A percentile compares a stretch with the other conserved stretches of the same genome.
phyloP scores from a whole-genome alignment of 1,140 invertebrate genomes.

The Cydia amplana region DNA sequence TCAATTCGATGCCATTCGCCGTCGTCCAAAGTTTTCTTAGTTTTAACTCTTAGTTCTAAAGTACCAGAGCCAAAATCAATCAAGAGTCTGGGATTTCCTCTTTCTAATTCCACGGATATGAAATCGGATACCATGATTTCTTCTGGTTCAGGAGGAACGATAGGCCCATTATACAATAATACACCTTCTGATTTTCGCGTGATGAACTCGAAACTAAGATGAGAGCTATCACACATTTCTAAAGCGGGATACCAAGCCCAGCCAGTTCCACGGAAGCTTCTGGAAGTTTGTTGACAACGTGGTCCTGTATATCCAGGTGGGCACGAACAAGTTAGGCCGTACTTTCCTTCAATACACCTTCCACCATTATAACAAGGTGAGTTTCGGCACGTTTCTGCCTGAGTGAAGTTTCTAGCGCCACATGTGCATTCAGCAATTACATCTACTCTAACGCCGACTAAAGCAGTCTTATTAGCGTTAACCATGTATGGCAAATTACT shows the following conservation, averaged over 20 bases:
- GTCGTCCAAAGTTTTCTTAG: constrained; percentile 92
- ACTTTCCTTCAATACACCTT: constrained; percentile 92
- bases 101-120: constrained; percentile 94
- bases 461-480: constrained; percentile 96
- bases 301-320: constrained; percentile 95
- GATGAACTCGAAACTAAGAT: constrained; percentile 96
- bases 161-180: constrained; percentile 98
- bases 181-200: constrained; percentile 94
- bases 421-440: constrained; percentile 95
- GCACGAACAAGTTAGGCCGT: constrained; percentile 93
- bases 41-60: constrained; percentile 92
- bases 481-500: constrained; percentile 95
- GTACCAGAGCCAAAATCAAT: constrained; percentile 98
- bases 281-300: constrained; percentile 96
- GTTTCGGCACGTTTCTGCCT: constrained; percentile 92
- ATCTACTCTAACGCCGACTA: constrained; percentile 95
- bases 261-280: constrained; percentile 94
- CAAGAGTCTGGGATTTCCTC: constrained; percentile 93
- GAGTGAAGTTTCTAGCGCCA: constrained; percentile 93
- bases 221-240: constrained; percentile 97
- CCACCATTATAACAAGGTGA: constrained; percentile 97
- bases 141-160: constrained; percentile 93
- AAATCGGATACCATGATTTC: constrained; percentile 95
- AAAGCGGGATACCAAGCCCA: constrained; percentile 98
- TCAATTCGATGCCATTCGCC: constrained; percentile 98